phyloP scores from a whole-genome alignment of 1,140 invertebrate species.

The Drosophila lacteicornis region DNA sequence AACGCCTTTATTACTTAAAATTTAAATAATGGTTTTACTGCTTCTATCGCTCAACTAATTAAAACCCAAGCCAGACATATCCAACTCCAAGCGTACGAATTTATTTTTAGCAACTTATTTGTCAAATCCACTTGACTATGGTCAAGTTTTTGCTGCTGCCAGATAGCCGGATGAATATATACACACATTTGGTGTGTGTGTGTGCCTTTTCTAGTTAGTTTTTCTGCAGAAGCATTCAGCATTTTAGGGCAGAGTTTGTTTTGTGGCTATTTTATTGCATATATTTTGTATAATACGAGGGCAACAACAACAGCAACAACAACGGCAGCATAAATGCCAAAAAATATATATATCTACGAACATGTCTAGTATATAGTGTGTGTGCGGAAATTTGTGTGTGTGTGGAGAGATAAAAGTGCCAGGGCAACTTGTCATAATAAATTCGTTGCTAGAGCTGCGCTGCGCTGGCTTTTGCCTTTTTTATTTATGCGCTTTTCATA shows the following conservation, averaged over 20 bases:
- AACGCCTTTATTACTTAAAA: slow-evolving; percentile 14
- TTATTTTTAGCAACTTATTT: slow-evolving; percentile 68
- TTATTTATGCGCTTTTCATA: slow-evolving; percentile 82
- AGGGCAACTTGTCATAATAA: slow-evolving; percentile 84
- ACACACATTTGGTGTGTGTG: slow-evolving; percentile 1
- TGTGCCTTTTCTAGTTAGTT: slow-evolving; percentile 56
- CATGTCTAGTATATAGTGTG: slow-evolving; percentile 18
- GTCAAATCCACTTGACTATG: slow-evolving; percentile 58
- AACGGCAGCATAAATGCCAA: slow-evolving; percentile 56
- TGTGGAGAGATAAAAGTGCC: slow-evolving; percentile 79
- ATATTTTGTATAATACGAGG: slow-evolving; percentile 71
- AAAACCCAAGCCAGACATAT: slow-evolving; percentile 23
- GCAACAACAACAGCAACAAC: slow-evolving; percentile 32
- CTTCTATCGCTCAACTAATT: slow-evolving; percentile 27
- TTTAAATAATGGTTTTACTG: slow-evolving; percentile 14
- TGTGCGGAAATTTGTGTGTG: slow-evolving; percentile 61
- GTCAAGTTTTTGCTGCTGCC: slow-evolving; percentile 40
- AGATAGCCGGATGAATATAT: slow-evolving; percentile 23
- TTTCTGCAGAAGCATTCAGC: slow-evolving; percentile 39
- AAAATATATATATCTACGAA: slow-evolving; percentile 35
- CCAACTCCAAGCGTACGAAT: slow-evolving; percentile 40
- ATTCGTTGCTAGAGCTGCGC: slow-evolving; percentile 62
- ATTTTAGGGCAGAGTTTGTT: slow-evolving; percentile 73
- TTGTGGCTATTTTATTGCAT: slow-evolving; percentile 73
- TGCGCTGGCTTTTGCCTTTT: slow-evolving; percentile 72